Percentiles rank a stretch among this genome's conserved stretches.
phyloP scores from a whole-genome alignment of 2,888 invertebrate genomes.

The Rapana venosa region DNA sequence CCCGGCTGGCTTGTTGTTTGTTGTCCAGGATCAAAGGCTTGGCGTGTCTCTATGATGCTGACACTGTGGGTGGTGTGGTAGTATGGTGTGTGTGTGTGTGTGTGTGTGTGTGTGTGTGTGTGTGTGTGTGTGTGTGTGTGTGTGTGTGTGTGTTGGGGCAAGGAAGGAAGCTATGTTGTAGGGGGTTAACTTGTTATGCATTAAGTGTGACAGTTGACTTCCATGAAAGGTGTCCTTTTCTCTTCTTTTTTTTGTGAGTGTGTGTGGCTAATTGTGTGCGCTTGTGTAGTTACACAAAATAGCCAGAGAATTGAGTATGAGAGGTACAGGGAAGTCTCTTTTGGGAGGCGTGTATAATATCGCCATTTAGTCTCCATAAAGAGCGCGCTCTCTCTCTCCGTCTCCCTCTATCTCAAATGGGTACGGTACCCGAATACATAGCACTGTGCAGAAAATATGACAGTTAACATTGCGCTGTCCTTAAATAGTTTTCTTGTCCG shows the following conservation, averaged over 20 bases:
- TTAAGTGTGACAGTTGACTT: background rate
- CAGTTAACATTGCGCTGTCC: too few species aligned
- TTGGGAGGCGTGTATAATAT: background rate
- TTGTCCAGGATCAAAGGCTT: slow-evolving; percentile 8
- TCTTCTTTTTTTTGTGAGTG: background rate
- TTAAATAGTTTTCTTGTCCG: too few species aligned
- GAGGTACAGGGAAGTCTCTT: background rate
- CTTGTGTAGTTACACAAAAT: background rate
- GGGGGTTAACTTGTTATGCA: slow-evolving; percentile 6
- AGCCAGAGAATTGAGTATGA: background rate
- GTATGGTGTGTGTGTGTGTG: background rate
- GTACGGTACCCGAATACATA: too few species aligned
- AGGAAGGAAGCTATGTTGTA: background rate
- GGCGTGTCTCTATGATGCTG: background rate
- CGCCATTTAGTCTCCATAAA: background rate
- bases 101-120: slow-evolving; percentile 7
- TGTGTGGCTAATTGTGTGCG: background rate
- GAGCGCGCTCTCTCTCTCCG: background rate
- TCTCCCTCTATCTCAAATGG: background rate
- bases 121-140: slow-evolving; percentile 18
- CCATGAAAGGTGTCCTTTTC: background rate
- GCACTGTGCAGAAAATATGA: too few species aligned
- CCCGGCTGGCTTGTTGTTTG: slow-evolving; percentile 10
- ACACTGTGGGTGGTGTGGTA: background rate
- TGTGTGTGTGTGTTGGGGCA: background rate